Percentiles rank a stretch among this genome's conserved stretches.
Evolutionary conservation across 2,888 invertebrate genomes (phyloP).

Genomic region (Drosophila siamana): DNA sequence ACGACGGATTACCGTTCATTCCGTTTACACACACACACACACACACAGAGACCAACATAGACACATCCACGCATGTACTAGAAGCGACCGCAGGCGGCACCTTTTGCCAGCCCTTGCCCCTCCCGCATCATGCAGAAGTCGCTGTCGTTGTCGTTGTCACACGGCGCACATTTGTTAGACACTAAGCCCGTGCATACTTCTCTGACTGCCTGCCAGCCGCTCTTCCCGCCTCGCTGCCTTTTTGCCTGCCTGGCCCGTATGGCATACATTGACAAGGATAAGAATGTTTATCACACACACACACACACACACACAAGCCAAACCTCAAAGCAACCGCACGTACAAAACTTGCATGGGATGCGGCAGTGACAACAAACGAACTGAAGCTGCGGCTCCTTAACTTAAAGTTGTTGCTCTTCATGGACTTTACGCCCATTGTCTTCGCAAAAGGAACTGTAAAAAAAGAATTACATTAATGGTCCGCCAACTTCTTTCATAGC

Average conservation of each 20-base stretch:
- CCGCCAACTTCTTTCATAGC: slow-evolving; percentile 18
- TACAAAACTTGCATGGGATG: slow-evolving; percentile 72
- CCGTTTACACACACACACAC: slow-evolving; percentile 68
- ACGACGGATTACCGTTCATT: slow-evolving; percentile 83
- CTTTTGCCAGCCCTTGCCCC: slow-evolving; percentile 34
- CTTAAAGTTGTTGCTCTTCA: slow-evolving; percentile 49
- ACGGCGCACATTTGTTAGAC: slow-evolving; percentile 77
- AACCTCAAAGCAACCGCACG: slow-evolving; percentile 78
- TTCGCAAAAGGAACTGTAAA: slow-evolving; percentile 45
- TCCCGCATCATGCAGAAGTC: not conserved
- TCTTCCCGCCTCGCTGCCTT: slow-evolving; percentile 24
- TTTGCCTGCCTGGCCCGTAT: slow-evolving; percentile 24
- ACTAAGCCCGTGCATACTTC: slow-evolving; percentile 75
- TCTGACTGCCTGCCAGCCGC: slow-evolving; percentile 29
- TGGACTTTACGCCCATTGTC: slow-evolving; percentile 48
- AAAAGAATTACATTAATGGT: slow-evolving; percentile 40
- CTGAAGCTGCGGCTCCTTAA: slow-evolving; percentile 48
- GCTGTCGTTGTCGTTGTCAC: slow-evolving; percentile 67
- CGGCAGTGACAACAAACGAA: slow-evolving; percentile 59
- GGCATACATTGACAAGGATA: slow-evolving; percentile 65
- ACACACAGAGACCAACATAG: slow-evolving; percentile 5
- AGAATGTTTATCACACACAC: slow-evolving; percentile 79
- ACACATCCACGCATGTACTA: slow-evolving; percentile 15
- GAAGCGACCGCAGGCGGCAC: slow-evolving; percentile 68
- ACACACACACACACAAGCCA: slow-evolving; percentile 45